Percentiles rank a stretch among this genome's conserved stretches.
Conservation (phyloP, 30 jellyfish, hydroid and myxozoan species). For the Turritopsis dohrnii region DNA sequence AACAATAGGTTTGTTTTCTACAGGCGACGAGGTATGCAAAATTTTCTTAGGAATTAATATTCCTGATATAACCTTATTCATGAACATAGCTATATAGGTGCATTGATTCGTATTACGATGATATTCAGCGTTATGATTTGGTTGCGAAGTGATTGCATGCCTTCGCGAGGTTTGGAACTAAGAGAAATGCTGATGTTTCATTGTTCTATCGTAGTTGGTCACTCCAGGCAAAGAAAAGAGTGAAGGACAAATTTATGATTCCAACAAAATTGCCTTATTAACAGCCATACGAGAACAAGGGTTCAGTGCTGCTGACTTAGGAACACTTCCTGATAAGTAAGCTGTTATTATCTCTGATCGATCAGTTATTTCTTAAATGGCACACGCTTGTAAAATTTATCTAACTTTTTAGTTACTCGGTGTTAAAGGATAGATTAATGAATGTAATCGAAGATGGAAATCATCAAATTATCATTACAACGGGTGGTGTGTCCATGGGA, state of each 20-base stretch:
- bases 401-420: constrained; percentile 13
- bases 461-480: constrained; percentile 62
- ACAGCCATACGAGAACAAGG: constrained; percentile 80
- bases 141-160: too few relatives aligned
- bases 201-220: constrained; percentile 50
- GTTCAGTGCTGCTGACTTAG: constrained; percentile 66
- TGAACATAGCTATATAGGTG: too few relatives aligned
- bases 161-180: not conserved
- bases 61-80: too few relatives aligned
- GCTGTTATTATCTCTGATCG: constrained; percentile 7
- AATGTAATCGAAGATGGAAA: constrained; percentile 45
- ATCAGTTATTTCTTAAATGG: not conserved
- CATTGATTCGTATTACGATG: too few relatives aligned
- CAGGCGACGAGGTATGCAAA: constrained; percentile 89
- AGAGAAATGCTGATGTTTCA: not conserved
- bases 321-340: constrained; percentile 78
- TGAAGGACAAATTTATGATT: constrained; percentile 77
- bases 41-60: too few relatives aligned
- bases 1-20: constrained; percentile 66
- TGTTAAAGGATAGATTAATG: constrained; percentile 42
- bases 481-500: constrained; percentile 99
- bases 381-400: too few relatives aligned
- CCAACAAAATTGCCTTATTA: constrained; percentile 62
- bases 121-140: too few relatives aligned
- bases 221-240: constrained; percentile 71